A percentile compares a stretch with the other conserved stretches of the same genome.
Evolutionary conservation across 2,888 invertebrate genomes (phyloP).

Genomic region (Latrodectus elegans): DNA sequence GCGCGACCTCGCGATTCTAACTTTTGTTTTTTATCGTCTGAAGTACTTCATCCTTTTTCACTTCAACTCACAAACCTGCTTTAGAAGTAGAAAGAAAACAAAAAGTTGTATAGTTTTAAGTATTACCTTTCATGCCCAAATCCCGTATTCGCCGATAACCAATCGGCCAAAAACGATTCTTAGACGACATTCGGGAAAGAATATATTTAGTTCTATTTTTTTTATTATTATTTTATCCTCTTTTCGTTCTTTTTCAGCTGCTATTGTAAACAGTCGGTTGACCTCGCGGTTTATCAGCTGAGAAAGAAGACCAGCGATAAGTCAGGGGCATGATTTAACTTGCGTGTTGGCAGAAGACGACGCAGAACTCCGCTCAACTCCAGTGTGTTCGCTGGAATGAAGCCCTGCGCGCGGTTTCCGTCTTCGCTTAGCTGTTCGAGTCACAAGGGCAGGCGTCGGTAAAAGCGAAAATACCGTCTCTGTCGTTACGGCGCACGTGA

Average conservation of each 20-base stretch:
- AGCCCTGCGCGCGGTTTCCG: slow-evolving; percentile 6
- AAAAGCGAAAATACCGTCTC: not conserved
- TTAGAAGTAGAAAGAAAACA: too few relatives aligned
- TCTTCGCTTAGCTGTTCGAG: not conserved
- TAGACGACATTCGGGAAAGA: not conserved
- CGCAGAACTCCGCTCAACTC: not conserved
- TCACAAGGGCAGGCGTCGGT: slow-evolving; percentile 3
- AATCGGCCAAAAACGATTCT: not conserved
- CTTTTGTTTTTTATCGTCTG: not conserved
- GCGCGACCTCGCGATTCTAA: not conserved
- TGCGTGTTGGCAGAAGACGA: not conserved
- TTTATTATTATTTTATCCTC: not conserved
- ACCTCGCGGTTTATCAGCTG: slow-evolving; percentile 8
- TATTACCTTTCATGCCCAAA: not conserved
- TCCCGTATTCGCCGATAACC: not conserved
- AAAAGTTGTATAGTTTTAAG: not conserved
- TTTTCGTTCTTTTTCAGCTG: not conserved
- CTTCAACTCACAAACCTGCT: too few relatives aligned
- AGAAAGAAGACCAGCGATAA: not conserved
- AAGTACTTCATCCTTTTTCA: too few relatives aligned
- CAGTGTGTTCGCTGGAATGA: not conserved
- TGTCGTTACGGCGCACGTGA: slow-evolving; percentile 29
- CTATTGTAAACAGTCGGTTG: slow-evolving; percentile 25
- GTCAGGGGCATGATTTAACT: not conserved
- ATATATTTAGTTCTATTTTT: too few relatives aligned